Evolutionary conservation across 2,888 invertebrate species (phyloP), one percentile per base, ranked within the genome.

Genomic region (Slavum lentiscoides): DNA sequence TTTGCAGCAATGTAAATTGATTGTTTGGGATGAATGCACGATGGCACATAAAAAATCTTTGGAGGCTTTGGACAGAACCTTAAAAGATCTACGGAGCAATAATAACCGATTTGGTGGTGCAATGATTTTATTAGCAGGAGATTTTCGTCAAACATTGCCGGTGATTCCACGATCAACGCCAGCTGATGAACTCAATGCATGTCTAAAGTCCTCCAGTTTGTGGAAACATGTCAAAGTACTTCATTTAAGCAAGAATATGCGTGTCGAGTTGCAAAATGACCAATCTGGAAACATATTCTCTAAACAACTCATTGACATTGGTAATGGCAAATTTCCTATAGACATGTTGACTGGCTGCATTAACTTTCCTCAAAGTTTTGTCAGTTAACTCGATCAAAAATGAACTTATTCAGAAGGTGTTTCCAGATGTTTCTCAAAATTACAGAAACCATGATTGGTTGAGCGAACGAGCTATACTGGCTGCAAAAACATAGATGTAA

Each of bases 1-100:
- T 30, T 83, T 87, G 39, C 82, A 83, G 81, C 68, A 84, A 81
- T 83, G 84, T 68, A 84, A 83, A 84, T 68, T 69, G 23, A 82
- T 83, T 74, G 82, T 86, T 21, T 85, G 84, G 85, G 85, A 86
- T 82, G 84, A 85, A 77, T 85, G 85, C 82, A 86, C 86, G 13
- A 87, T 87, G 87, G 82, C 86, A 7, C 86, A 86, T 81, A 86
- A 86, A 83, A 82, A 83, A 76, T 30, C 30, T 30, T 30, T 30
- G 30, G 30, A 30, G 30, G 30, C 30, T 30, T 30, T 30, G 30
- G 30, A 30, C 30, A 30, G 30, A 30, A 30, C 30, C 30, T 30
- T 30, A 30, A 30, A 30, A 30, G 30, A 30, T 30, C 30, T 30
- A 30, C 30, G 30, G 30, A 30, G 30, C 30, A 30, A 30, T 30